Evolutionary conservation across 2,797 vertebrate genomes (phyloP).

Genomic region (Sorex maritimensis): DNA sequence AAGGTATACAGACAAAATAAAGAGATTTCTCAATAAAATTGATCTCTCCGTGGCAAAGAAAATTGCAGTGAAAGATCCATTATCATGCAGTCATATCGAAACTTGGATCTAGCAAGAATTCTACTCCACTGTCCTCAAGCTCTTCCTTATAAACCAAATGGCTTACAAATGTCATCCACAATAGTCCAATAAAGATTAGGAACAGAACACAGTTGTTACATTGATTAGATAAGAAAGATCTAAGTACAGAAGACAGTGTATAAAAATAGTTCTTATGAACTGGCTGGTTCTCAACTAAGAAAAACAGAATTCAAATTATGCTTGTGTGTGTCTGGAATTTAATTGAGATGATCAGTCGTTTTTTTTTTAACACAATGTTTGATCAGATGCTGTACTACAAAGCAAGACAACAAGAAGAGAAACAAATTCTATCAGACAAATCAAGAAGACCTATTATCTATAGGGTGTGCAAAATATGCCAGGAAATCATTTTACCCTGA

Average conservation of each 20-base stretch:
- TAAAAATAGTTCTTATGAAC: slow-evolving; percentile 73
- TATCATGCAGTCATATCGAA: slow-evolving; percentile 71
- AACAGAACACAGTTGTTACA: slow-evolving; percentile 73
- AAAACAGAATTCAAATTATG: slow-evolving; percentile 78
- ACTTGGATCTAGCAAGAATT: slow-evolving; percentile 77
- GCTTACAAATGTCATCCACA: slow-evolving; percentile 76
- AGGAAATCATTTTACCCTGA: slow-evolving; percentile 79
- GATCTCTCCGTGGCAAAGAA: slow-evolving; percentile 80
- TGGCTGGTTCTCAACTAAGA: slow-evolving; percentile 58
- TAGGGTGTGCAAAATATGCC: slow-evolving; percentile 72
- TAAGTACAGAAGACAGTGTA: slow-evolving; percentile 64
- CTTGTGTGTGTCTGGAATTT: slow-evolving; percentile 71
- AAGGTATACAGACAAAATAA: slow-evolving; percentile 70
- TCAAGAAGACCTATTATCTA: slow-evolving; percentile 76
- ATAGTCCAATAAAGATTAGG: slow-evolving; percentile 82
- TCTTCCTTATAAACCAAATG: slow-evolving; percentile 72
- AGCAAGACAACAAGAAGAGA: slow-evolving; percentile 74
- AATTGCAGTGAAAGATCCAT: slow-evolving; percentile 73
- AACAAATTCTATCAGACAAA: slow-evolving; percentile 79
- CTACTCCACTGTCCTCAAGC: slow-evolving; percentile 53
- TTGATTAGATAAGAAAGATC: slow-evolving; percentile 84
- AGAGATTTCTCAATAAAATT: slow-evolving; percentile 83
- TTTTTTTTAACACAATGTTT: slow-evolving; percentile 74
- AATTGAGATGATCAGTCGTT: slow-evolving; percentile 79
- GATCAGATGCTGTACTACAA: slow-evolving; percentile 71